Conservation (phyloP, 2,888 invertebrate species). For the Nomada goodeniana region DNA sequence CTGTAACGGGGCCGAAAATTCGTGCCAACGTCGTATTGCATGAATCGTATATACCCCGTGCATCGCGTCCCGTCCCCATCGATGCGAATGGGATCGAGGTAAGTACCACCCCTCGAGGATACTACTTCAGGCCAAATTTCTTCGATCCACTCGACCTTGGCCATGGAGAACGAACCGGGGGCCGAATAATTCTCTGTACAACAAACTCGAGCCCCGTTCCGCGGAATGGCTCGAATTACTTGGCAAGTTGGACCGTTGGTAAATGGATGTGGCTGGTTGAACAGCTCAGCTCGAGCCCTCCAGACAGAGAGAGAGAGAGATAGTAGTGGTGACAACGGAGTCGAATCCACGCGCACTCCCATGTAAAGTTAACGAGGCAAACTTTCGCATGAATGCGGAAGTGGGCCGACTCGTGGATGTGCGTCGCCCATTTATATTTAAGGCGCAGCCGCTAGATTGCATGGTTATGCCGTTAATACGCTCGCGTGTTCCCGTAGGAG, state of each 20-base stretch:
- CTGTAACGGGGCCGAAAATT: conserved; percentile 29
- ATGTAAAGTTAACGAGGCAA: conserved; percentile 82
- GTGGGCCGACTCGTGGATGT: conserved; percentile 75
- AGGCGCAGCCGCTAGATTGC: conserved; percentile 79
- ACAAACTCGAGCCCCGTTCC: conserved; percentile 55
- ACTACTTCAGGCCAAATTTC: conserved; percentile 29
- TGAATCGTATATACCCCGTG: not conserved
- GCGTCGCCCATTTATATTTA: conserved; percentile 81
- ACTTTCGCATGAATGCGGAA: conserved; percentile 83
- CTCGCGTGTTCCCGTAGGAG: conserved; percentile 63
- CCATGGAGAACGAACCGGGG: conserved; percentile 14
- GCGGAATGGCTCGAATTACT: conserved; percentile 66
- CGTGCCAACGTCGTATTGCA: conserved; percentile 12
- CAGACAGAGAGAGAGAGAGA: not conserved
- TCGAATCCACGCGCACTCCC: conserved; percentile 74
- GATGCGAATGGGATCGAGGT: not conserved
- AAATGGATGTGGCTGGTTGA: conserved; percentile 37
- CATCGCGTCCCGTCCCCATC: not conserved
- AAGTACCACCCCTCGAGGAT: not conserved
- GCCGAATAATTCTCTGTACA: conserved; percentile 32
- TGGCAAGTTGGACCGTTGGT: conserved; percentile 55
- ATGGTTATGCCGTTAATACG: conserved; percentile 80
- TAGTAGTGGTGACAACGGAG: conserved; percentile 34
- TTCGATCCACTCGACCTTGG: conserved; percentile 54
- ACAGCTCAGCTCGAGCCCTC: conserved; percentile 11